Conservation (phyloP, 1,140 invertebrate species). For the Drosophila arizonae region DNA sequence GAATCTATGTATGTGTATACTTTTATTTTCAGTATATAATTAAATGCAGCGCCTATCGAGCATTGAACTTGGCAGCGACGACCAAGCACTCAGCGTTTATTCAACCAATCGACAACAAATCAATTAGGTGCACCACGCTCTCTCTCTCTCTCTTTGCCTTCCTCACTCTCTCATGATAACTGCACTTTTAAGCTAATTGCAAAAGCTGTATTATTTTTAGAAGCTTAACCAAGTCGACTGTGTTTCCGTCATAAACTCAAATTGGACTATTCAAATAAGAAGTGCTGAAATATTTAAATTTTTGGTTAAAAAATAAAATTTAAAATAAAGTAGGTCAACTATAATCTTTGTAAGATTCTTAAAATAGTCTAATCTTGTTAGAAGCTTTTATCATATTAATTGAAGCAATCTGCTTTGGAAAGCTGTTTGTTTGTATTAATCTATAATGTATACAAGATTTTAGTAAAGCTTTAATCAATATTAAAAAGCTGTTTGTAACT, state of each 20-base stretch:
- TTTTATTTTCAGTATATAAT: conserved; percentile 2
- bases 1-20: background rate
- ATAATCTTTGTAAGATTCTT: too few species aligned
- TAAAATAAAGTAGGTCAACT: too few species aligned
- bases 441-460: too few species aligned
- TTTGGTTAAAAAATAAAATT: too few species aligned
- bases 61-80: conserved; percentile 55
- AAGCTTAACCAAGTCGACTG: background rate
- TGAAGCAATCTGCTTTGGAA: too few species aligned
- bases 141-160: too few species aligned
- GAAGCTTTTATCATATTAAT: background rate
- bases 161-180: background rate
- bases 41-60: conserved; percentile 50
- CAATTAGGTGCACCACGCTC: background rate
- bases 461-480: too few species aligned
- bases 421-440: too few species aligned
- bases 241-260: background rate
- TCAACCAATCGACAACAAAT: conserved; percentile 7
- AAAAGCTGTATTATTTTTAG: background rate
- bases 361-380: too few species aligned
- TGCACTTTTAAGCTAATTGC: background rate
- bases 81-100: background rate
- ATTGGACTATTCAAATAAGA: background rate
- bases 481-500: too few species aligned
- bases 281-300: background rate